Conservation (phyloP, 1,140 invertebrate species). For the Apis mellifera region Amel_HAv3.1 CM009941.2:10912501-10913000, state of each 20-base stretch:
- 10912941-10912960: no score
- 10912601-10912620: slow-evolving; percentile 37
- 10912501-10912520: not conserved
- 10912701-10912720: slow-evolving; percentile 24
- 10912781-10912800: slow-evolving; percentile 7
- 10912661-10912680: not conserved
- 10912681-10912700: slow-evolving; percentile 33
- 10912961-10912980: no score
- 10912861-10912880: not conserved
- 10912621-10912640: slow-evolving; percentile 32
- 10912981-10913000: no score
- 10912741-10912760: not conserved
- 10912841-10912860: no score
- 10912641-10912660: slow-evolving; percentile 3
- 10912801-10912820: slow-evolving; percentile 1
- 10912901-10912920: no score
- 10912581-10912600: slow-evolving; percentile 35
- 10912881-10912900: no score
- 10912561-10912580: slow-evolving; percentile 10
- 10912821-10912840: not conserved
- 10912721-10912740: slow-evolving; percentile 16
- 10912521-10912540: slow-evolving; percentile 45
- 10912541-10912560: slow-evolving; percentile 37
- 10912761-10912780: slow-evolving; percentile 5
- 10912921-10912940: no score